Evolutionary conservation across 1,140 invertebrate species (phyloP), one percentile per base, ranked within the genome.

Genomic region (Chironomus striatipennis): DNA sequence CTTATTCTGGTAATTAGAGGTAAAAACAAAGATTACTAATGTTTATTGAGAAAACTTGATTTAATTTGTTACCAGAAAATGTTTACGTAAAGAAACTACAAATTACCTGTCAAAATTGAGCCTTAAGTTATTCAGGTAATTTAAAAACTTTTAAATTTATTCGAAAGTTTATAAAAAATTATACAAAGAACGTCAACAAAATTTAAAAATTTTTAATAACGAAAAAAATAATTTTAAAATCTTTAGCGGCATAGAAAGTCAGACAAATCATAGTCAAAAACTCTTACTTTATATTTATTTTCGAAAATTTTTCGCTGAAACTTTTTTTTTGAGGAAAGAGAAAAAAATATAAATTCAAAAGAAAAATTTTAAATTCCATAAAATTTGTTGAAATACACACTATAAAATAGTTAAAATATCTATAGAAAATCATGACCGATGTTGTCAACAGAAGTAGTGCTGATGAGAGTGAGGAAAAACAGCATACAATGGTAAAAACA

Each of bases 351-450:
- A 57, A 57, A 15, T 12, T 57, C 1, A 57, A 57, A 57, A 57
- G 12, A 57, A 57, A n/a, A 57, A 57, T 15, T 5, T 12, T 57
- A 34, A 34, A 34, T 34, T 34, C 24, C 24, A 34, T 34, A 34
- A 34, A 34, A 34, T 57, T 57, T 57, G 12, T 5, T 57, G 15
- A 57, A 57, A 57, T 57, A 57, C 47, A 57, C 12, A 57, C 9
- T 57, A 57, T 12, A 34, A 57, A 57, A 57, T 57, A 15, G 47
- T 57, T n/a, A 57, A n/a, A 57, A 57, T 12, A 57, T 15, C 47
- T n/a, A n/a, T n/a, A 15, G 47, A 57, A 57, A 57, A 57, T n/a
- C n/a, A 70, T 70, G 65, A 70, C 65, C 17, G 65, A 70, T 70
- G 65, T 70, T 21, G 65, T 70, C 20, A 70, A 70, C 18, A 70